Conservation (phyloP, 2,113 vertebrate genomes). For the Centrocercus urophasianus region DNA sequence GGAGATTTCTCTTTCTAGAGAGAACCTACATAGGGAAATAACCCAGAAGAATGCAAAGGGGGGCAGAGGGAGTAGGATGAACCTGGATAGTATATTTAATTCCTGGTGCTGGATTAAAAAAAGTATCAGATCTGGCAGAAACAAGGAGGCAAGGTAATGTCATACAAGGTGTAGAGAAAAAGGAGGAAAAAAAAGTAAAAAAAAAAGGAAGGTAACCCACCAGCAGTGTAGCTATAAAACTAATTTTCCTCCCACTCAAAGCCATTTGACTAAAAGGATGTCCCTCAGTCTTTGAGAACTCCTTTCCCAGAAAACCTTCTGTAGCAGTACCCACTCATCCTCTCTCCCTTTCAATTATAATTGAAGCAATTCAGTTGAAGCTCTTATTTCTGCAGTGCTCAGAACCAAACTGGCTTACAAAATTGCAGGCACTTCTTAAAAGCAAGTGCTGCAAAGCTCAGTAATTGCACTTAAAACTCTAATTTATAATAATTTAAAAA, state of each 20-base stretch:
- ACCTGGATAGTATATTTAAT: not conserved
- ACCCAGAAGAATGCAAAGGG: fast-evolving
- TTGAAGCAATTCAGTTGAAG: not conserved
- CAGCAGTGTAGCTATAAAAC: not conserved
- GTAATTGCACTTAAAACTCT: not conserved
- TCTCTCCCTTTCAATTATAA: not conserved
- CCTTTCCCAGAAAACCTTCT: not conserved
- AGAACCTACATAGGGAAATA: not conserved
- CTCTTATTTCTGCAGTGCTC: not conserved
- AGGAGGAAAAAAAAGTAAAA: not conserved
- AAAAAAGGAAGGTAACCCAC: not conserved
- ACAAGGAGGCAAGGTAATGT: not conserved
- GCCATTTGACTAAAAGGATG: not conserved
- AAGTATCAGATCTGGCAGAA: not conserved
- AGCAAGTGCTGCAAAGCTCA: not conserved
- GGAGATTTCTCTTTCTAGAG: not conserved
- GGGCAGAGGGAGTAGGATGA: not conserved
- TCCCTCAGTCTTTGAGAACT: not conserved
- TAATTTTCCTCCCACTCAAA: not conserved
- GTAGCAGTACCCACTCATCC: not conserved
- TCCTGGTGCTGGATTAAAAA: not conserved
- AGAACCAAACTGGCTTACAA: not conserved
- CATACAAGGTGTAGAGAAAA: fast-evolving
- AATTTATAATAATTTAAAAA: not conserved
- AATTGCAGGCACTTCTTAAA: not conserved